phyloP scores from a whole-genome alignment of 2,888 invertebrate species.

The Cosmia trapezina region DNA sequence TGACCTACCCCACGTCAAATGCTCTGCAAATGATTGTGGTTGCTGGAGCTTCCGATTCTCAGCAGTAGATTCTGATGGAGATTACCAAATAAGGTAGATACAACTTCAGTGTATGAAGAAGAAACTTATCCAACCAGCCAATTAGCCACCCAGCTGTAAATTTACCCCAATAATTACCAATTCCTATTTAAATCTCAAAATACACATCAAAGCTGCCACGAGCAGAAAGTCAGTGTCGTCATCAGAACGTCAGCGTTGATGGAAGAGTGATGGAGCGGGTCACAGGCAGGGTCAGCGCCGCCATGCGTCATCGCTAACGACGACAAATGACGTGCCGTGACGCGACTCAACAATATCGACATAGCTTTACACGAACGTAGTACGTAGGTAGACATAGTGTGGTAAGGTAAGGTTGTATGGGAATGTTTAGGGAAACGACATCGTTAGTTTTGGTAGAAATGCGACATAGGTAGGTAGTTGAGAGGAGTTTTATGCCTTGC shows the following conservation, averaged over 20 bases:
- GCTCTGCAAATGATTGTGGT: not conserved
- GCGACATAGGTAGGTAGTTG: no score
- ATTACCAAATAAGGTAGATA: not conserved
- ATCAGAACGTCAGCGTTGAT: constrained; percentile 71
- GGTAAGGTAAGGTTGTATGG: not conserved
- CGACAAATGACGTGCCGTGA: constrained; percentile 88
- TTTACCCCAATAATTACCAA: constrained; percentile 22
- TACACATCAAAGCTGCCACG: constrained; percentile 49
- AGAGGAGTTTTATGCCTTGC: not conserved
- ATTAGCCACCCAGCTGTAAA: constrained; percentile 33
- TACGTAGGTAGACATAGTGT: constrained; percentile 1
- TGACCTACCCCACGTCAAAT: not conserved
- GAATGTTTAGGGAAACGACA: not conserved
- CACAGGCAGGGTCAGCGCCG: constrained; percentile 84
- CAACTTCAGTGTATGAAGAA: not conserved
- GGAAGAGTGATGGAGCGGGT: constrained; percentile 87
- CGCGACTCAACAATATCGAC: constrained; percentile 71
- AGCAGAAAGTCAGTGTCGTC: constrained; percentile 51
- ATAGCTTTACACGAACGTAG: constrained; percentile 51
- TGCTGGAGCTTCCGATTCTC: not conserved
- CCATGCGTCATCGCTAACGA: constrained; percentile 90
- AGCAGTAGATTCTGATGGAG: not conserved
- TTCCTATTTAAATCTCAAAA: constrained; percentile 37
- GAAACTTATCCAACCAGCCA: constrained; percentile 11
- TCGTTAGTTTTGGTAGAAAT: not conserved